Conservation (phyloP, 2,888 invertebrate genomes). For the Cacoxenus indagator region DNA sequence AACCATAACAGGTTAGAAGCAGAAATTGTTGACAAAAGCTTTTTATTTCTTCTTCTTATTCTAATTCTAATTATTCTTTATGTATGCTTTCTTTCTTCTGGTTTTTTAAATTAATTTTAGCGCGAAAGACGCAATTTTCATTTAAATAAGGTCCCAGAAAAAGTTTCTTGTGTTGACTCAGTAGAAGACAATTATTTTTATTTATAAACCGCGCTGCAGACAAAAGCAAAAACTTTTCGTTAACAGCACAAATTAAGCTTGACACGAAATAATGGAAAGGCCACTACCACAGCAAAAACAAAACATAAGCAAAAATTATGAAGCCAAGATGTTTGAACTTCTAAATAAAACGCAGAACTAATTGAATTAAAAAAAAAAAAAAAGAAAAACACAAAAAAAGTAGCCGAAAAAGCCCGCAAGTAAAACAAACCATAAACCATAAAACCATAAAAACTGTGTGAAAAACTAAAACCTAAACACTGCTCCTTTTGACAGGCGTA, state of each 20-base stretch:
- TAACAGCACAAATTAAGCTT: no score
- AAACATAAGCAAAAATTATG: neutral
- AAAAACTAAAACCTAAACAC: no score
- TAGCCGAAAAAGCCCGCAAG: neutral
- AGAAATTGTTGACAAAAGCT: neutral
- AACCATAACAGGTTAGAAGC: neutral
- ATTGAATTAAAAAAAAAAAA: neutral
- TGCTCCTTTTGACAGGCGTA: constrained; percentile 13
- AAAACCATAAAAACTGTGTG: constrained; percentile 9
- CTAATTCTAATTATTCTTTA: neutral
- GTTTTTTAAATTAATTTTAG: neutral
- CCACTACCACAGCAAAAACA: neutral
- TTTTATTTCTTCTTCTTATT: neutral
- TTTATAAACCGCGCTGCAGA: no score
- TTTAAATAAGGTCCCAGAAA: neutral
- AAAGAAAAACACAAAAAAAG: neutral
- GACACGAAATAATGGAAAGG: neutral
- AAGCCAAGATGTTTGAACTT: neutral
- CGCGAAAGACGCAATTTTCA: neutral
- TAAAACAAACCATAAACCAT: neutral
- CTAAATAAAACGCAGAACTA: neutral
- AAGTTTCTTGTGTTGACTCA: no score
- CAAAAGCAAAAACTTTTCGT: no score
- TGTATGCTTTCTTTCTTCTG: neutral
- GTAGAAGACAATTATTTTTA: no score